These are phyloP conservation scores for Brevimyrus niger DNA, from an alignment of 2,113 vertebrate genomes.

Conservation along the genomic window DNA sequence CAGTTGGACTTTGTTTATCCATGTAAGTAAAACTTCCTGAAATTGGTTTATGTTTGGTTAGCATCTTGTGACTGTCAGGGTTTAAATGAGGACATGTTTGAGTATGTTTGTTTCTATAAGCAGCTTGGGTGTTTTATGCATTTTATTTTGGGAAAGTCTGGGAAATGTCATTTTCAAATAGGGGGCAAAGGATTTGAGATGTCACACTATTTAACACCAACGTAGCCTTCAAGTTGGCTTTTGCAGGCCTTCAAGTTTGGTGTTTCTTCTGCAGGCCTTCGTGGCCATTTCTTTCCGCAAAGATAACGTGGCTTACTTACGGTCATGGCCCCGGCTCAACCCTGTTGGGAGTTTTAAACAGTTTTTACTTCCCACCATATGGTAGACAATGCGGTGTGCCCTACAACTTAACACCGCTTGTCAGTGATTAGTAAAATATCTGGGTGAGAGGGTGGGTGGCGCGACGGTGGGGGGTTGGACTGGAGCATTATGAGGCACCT, in stretches of 20 bases:
- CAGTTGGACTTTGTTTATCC: neutral
- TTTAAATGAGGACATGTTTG: neutral
- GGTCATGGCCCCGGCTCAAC: conserved; percentile 29
- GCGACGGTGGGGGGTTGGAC: neutral
- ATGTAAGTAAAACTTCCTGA: neutral
- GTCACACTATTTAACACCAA: neutral
- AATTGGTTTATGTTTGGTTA: neutral
- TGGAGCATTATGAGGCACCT: conserved; percentile 54
- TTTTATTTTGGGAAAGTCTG: neutral
- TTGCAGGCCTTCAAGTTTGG: neutral
- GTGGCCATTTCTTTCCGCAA: conserved; percentile 31
- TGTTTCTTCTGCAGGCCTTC: neutral
- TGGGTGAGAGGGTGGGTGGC: conserved; percentile 29
- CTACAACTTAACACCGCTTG: conserved; percentile 58
- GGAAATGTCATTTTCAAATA: neutral
- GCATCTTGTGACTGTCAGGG: neutral
- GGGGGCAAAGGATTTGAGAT: neutral
- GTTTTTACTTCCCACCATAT: conserved; percentile 54
- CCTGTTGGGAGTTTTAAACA: conserved; percentile 48
- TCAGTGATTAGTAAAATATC: conserved; percentile 51
- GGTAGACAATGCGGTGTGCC: conserved; percentile 51
- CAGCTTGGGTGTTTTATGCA: neutral
- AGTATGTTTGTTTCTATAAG: neutral
- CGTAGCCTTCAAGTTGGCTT: neutral
- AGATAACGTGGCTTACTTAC: conserved; percentile 38